Evolutionary conservation across 2,113 vertebrate species (phyloP), one percentile per base, ranked within the genome.

Genomic region (Clarias magur): DNA sequence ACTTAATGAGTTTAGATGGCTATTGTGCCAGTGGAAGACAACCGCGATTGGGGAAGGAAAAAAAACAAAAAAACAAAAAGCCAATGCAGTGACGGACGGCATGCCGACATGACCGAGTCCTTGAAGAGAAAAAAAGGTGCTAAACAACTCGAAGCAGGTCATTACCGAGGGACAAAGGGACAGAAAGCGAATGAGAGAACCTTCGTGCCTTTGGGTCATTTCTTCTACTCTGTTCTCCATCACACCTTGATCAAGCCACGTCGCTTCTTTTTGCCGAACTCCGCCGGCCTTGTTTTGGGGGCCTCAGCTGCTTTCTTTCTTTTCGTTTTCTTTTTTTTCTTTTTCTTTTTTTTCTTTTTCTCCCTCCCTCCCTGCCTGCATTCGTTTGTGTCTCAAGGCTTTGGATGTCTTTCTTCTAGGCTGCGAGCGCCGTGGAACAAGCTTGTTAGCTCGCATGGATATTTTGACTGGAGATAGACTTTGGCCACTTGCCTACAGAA

Each of bases 371-470:
- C 87, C 88, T 85, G 88, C 90, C 80, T 91, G 78, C 78, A 94
- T 94, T 94, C 90, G 92, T 94, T 95, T 95, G 94, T 96, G 95
- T 97, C 96, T 97, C 94, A 94, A 96, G 96, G 96, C 96, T 95
- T 95, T 92, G 95, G 94, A 94, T 92, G 88, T 94, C 97, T 97
- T 97, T 95, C 96, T 97, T 96, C 95, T 93, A 93, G 94, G 96
- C 96, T 95, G 92, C 92, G 90, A 96, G 96, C 95, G 95, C 96
- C 95, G 95, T 78, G 96, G 96, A 97, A 97, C 95, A 94, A 97
- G 97, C 97, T 99, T 98, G 97, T 99, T 99, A 99, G 96, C 96
- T 95, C 96, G 95, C 96, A 96, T 96, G 95, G 97, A 97, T 97
- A 97, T 96, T 97, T 96, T 96, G 96, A 98, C 97, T 97, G 96